Conservation (phyloP, 2,113 vertebrate genomes). For the Megaceryle maxima region DNA sequence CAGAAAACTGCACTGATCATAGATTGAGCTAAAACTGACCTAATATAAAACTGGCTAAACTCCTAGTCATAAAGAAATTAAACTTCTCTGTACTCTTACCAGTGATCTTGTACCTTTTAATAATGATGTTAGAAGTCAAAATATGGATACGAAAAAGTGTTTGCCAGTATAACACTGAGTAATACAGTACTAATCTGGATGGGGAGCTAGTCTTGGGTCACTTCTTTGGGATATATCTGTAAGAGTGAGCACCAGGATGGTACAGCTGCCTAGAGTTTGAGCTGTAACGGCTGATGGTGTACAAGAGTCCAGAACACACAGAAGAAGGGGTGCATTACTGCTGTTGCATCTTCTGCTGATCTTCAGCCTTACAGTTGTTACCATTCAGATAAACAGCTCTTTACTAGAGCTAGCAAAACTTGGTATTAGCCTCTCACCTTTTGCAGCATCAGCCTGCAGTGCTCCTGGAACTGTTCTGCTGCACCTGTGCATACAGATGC, state of each 20-base stretch:
- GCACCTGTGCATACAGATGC: not conserved
- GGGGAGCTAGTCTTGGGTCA: not conserved
- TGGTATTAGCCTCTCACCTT: not conserved
- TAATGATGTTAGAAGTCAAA: not conserved
- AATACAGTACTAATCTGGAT: not conserved
- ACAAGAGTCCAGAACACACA: not conserved
- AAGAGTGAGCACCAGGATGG: not conserved
- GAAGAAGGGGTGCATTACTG: not conserved
- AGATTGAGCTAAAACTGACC: not conserved
- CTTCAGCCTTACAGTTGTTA: not conserved
- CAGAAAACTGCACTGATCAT: not conserved
- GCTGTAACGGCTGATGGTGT: not conserved
- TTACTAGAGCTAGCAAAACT: not conserved
- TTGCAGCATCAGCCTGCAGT: not conserved
- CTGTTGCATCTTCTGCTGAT: not conserved
- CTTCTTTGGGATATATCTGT: accelerated
- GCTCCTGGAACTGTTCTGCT: not conserved
- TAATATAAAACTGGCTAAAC: not conserved
- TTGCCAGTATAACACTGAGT: not conserved
- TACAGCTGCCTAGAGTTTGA: not conserved
- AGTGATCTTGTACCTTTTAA: not conserved
- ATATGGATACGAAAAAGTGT: not conserved
- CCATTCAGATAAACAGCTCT: not conserved
- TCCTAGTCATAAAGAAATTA: not conserved
- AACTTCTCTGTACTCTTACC: not conserved